A percentile compares a stretch with the other conserved stretches of the same genome.
These are phyloP conservation scores for Corythoichthys haematopterus DNA, from an alignment of 2,113 vertebrate species.

Conservation along the genomic window DNA sequence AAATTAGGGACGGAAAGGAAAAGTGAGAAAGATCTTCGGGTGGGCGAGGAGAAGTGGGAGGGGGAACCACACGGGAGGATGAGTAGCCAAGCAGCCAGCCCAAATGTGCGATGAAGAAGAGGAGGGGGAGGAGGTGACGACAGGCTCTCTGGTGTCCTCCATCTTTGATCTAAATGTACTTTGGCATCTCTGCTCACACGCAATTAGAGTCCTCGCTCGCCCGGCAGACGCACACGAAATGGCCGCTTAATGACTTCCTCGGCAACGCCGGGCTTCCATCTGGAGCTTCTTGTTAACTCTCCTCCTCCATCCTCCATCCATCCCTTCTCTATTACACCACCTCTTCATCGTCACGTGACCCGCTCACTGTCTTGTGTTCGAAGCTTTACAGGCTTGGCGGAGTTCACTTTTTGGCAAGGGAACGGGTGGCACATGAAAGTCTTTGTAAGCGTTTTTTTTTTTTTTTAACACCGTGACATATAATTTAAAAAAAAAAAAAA, in stretches of 20 bases:
- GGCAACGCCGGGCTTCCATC: conserved; percentile 68
- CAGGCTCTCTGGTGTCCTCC: conserved; percentile 63
- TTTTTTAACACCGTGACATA: neutral
- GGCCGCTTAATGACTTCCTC: conserved; percentile 76
- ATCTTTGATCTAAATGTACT: conserved; percentile 74
- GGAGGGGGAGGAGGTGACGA: conserved; percentile 32
- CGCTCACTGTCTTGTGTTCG: too few relatives aligned
- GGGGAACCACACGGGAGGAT: neutral
- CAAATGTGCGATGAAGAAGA: conserved; percentile 32
- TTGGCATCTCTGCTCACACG: conserved; percentile 71
- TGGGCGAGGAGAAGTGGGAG: conserved; percentile 1
- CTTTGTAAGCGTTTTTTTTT: conserved; percentile 1
- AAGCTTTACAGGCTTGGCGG: neutral
- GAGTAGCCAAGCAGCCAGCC: conserved; percentile 32
- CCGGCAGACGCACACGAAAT: conserved; percentile 74
- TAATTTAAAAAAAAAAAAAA: neutral
- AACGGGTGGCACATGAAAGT: conserved; percentile 5
- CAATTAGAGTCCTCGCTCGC: conserved; percentile 72
- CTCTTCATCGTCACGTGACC: conserved; percentile 6
- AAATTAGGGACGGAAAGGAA: conserved; percentile 24
- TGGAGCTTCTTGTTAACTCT: conserved; percentile 59
- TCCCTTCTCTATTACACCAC: neutral
- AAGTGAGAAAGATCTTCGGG: conserved; percentile 18
- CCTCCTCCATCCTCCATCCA: conserved; percentile 6
- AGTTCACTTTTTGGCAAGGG: neutral